Base-by-base conservation (phyloP, 92 coral and sea anemone genomes). In the Isaurus tuberculatus region DNA sequence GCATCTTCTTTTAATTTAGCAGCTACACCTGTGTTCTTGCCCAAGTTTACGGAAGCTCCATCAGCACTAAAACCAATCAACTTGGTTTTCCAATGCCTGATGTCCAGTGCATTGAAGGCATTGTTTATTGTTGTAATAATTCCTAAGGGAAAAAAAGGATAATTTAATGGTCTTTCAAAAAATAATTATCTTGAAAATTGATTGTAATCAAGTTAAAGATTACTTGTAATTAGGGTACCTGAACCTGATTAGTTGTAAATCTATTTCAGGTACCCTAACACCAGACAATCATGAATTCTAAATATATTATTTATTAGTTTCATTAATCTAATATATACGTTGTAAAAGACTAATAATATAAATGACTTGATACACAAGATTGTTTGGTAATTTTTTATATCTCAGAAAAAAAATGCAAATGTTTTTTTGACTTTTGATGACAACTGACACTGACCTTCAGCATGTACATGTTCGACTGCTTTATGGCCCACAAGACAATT, bases 401-500 rank as follows among this genome's bases (percentile, higher is more conserved):
- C 58, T n/a, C 58, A 49, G 58, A 15, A 49, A 49, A 40, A 49
- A 49, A 49, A 49, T 49, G 58, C 25, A 49, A 49, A 49, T 49
- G 58, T 49, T 49, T 9, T 49, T 49, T 49, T 26, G 19, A 22
- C 22, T 72, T 29, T 15, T 58, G 5, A 60, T 14, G 58, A 49
- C 58, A 49, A 49, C 58, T 49, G 58, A 26, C 33, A 73, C 82
- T 49, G 70, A 84, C 85, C 89, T 78, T 17, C 79, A 40, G 89
- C 89, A 78, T 78, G 79, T 63, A 65, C 85, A 77, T 85, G 85
- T 66, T 78, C 79, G 75, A 85, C 64, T 36, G 78, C 84, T 66
- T 78, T 85, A 28, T 85, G 89, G 72, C 89, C 89, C 72, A 85
- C 89, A 46, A 77, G 89, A 28, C 64, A 84, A 70, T 85, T 85